These are phyloP conservation scores for Eunapius fragilis DNA, from an alignment of 37 sponge, comb jelly and placozoan species.

Conservation along the genomic window DNA sequence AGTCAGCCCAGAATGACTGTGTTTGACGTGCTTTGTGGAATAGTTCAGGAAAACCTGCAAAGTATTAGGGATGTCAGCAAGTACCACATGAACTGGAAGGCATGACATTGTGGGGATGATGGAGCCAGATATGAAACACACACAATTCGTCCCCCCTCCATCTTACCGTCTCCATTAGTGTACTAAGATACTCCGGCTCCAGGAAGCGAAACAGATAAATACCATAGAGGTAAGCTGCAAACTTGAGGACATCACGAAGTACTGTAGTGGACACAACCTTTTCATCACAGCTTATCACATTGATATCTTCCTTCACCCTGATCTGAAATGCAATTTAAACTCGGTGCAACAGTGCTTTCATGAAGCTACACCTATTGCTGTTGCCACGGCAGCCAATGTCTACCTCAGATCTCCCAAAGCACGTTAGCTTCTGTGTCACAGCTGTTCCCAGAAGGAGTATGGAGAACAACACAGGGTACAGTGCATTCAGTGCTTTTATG, in stretches of 20 bases:
- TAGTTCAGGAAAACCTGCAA: constrained; percentile 10
- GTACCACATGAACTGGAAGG: background rate
- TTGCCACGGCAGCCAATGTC: background rate
- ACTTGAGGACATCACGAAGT: constrained; percentile 27
- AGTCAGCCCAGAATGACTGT: background rate
- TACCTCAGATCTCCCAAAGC: constrained; percentile 71
- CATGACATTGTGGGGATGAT: background rate
- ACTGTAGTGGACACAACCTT: constrained; percentile 15
- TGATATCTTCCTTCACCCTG: background rate
- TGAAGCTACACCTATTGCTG: background rate
- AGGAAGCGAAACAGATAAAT: constrained; percentile 51
- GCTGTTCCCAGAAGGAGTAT: constrained; percentile 26
- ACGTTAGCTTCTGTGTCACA: constrained; percentile 58
- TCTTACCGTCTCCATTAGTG: constrained; percentile 59
- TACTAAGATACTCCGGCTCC: constrained; percentile 49
- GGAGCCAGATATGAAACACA: background rate
- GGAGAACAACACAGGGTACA: constrained; percentile 69
- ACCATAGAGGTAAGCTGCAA: constrained; percentile 31
- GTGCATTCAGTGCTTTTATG: constrained; percentile 22
- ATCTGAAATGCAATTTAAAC: too few species aligned
- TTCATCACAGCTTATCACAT: background rate
- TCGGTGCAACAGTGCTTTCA: too few species aligned
- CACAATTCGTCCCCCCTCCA: background rate
- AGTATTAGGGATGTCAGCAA: background rate
- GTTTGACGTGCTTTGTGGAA: background rate